Evolutionary conservation across 2,888 invertebrate species (phyloP).

Genomic region (Oscheius sp.): DNA sequence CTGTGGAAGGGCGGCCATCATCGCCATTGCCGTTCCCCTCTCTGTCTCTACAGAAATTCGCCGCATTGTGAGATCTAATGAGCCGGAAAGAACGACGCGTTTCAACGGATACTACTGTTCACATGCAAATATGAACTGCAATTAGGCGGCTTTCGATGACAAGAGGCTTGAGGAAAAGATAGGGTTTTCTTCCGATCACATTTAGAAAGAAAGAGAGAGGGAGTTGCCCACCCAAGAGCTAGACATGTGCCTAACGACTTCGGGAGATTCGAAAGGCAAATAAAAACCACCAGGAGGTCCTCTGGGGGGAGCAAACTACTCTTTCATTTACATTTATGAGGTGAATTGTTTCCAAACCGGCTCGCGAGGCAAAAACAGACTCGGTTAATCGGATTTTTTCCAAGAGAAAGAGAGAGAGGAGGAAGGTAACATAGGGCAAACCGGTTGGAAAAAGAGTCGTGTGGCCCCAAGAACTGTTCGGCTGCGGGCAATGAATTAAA

Average conservation of each 20-base stretch:
- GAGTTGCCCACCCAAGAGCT: conserved; percentile 24
- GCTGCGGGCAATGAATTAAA: too few species aligned
- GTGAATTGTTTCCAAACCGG: neutral
- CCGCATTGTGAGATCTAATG: conserved; percentile 5
- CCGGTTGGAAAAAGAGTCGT: conserved; percentile 5
- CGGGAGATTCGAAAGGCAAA: conserved; percentile 29
- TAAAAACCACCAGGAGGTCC: conserved; percentile 32
- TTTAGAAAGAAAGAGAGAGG: neutral
- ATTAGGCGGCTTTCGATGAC: neutral
- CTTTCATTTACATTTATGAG: conserved; percentile 1
- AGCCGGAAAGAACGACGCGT: conserved; percentile 16
- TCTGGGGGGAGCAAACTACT: conserved; percentile 13
- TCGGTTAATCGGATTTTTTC: conserved; percentile 2
- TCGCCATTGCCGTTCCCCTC: too few species aligned
- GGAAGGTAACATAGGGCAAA: neutral
- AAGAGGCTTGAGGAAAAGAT: neutral
- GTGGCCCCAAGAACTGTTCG: too few species aligned
- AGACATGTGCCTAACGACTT: conserved; percentile 29
- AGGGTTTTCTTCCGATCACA: conserved; percentile 1
- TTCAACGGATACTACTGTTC: conserved; percentile 16
- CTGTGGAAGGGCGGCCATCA: too few species aligned
- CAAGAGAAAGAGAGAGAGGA: neutral
- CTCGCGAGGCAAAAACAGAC: neutral
- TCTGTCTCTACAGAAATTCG: too few species aligned
- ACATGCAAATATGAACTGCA: conserved; percentile 30